A percentile compares a stretch with the other conserved stretches of the same genome.
Conservation (phyloP, 2,888 invertebrate species). For the Busseola fusca region DNA sequence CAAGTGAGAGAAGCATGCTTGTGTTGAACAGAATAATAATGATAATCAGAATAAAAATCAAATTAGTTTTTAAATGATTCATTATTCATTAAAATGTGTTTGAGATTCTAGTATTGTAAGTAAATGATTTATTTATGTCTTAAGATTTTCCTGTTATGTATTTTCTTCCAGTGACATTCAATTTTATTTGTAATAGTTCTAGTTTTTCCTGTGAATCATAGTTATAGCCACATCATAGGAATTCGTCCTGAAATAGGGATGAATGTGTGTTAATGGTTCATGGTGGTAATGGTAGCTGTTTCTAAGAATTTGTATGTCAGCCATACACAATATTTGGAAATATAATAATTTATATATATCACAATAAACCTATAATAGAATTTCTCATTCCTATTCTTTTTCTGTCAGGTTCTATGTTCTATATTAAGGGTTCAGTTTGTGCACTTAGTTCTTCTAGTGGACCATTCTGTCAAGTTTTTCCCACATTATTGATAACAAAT, state of each 20-base stretch:
- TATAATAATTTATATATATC: background rate
- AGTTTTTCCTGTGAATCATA: background rate
- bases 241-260: background rate
- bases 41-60: background rate
- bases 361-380: background rate
- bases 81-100: background rate
- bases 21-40: background rate
- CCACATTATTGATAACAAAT: no score
- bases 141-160: slow-evolving; percentile 11
- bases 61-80: background rate
- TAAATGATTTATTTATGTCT: background rate
- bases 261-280: background rate
- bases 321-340: background rate
- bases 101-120: background rate
- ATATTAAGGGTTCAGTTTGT: no score
- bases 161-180: background rate
- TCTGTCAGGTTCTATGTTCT: no score
- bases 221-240: background rate
- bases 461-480: no score
- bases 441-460: no score
- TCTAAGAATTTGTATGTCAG: background rate
- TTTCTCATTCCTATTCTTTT: background rate
- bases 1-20: background rate
- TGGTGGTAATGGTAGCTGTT: no score
- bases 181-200: background rate